Base-by-base conservation (phyloP, 2,888 invertebrate species). In the Erebia palarica region DNA sequence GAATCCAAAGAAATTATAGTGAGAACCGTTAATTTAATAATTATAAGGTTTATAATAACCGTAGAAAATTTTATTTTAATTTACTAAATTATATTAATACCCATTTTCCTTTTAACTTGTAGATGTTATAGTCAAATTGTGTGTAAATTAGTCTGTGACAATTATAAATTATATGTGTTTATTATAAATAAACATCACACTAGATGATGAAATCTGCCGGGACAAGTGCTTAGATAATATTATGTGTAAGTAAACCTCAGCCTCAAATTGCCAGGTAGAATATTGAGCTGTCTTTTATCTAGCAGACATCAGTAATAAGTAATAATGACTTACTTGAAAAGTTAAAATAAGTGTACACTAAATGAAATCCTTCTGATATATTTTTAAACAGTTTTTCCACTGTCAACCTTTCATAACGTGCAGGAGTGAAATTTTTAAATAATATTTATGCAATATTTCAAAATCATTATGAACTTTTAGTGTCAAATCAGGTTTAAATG, bases 221-320 rank as follows among this genome's bases (percentile, higher is more conserved):
- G 10, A 13, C 16, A 44, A 55, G 55, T 18, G 18, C 9, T 55
- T 14, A n/a, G 51, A 55, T 55, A 51, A 18, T 55, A 55, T 18
- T 55, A 55, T 21, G 16, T 61, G 5, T 47, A 61, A 61, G 44
- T 55, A 36, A 36, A 36, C 36, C 0, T 13, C 60, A 60, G 16
- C n/a, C 60, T 10, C 11, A 47, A 59, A 59, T 18, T 18, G 47
- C 61, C 61, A 61, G 61, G 16, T 18, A 61, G 61, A 61, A 61
- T 47, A 44, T 16, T 4, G 18, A 44, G 11, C 9, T n/a, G 47
- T 47, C 18, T 44, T 10, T 55, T 18, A 55, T 5, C 49, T 51
- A 18, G 18, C 14, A 13, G 8, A 14, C 36, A 36, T 11, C 16
- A 47, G 44, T 11, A 61, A 44, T 11, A 5, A 16, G 18, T 10